Conservation (phyloP, 2,797 vertebrate genomes). For the Enteromius fasciolatus region DNA sequence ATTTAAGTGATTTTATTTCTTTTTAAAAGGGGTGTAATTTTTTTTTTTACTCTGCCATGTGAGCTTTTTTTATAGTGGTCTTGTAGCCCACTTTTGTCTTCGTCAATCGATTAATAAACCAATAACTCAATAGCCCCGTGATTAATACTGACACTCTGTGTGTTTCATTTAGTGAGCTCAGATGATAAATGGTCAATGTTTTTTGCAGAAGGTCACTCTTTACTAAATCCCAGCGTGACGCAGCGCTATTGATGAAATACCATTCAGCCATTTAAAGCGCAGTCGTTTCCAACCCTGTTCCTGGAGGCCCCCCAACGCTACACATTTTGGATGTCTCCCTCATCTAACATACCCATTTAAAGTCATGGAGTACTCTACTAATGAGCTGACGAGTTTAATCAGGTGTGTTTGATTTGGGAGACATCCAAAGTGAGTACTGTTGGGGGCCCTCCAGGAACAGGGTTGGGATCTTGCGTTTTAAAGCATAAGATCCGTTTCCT, state of each 20-base stretch:
- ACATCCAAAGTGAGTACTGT: constrained; percentile 26
- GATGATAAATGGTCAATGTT: constrained; percentile 25
- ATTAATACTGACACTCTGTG: constrained; percentile 20
- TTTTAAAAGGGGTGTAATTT: not conserved
- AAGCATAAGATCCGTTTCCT: constrained; percentile 36
- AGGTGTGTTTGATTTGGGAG: constrained; percentile 27
- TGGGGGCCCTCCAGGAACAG: constrained; percentile 11
- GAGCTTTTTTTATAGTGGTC: not conserved
- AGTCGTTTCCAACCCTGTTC: constrained; percentile 4
- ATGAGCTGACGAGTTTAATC: constrained; percentile 33
- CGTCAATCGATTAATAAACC: constrained; percentile 25
- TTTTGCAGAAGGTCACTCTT: constrained; percentile 35
- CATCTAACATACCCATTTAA: constrained; percentile 1
- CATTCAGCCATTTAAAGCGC: constrained; percentile 35
- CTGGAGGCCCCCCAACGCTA: constrained; percentile 1
- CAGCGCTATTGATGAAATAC: constrained; percentile 50
- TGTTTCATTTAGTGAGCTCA: constrained; percentile 21
- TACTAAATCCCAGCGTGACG: constrained; percentile 36
- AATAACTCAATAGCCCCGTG: constrained; percentile 21
- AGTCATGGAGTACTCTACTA: constrained; percentile 21
- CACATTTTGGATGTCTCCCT: constrained; percentile 5
- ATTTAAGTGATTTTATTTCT: not conserved
- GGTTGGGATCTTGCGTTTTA: not conserved
- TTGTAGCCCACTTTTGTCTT: too few relatives aligned
- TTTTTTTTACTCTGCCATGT: not conserved